Evolutionary conservation across 2,888 invertebrate genomes (phyloP), one percentile per base, ranked within the genome.

Genomic region (Congeria kusceri): DNA sequence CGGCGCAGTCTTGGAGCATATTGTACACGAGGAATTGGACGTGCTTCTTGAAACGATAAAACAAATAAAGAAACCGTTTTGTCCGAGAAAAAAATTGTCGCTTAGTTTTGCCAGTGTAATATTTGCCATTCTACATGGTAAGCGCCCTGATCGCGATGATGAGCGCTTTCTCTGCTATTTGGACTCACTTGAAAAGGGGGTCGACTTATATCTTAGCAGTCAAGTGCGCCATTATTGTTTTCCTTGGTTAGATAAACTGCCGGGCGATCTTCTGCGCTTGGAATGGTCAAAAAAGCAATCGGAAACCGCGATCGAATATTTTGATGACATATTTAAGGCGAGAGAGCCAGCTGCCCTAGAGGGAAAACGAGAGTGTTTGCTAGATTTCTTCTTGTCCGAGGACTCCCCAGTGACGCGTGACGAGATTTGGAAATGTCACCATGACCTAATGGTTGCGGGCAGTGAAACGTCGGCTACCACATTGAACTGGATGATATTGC

Each of bases 401-500:
- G 44, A 63, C 27, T 20, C 39, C 23, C 18, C 44, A 44, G 39
- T 63, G 15, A 3, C 25, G 18, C 39, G 78, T 28, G 74, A 66
- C 7, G 76, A 86, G 20, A 44, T 89, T 9, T 27, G 72, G n/a
- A 63, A 58, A 1, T 58, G 80, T 0, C 75, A 87, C 20, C 59
- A 58, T 1, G 90, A 89, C 59, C 77, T 91, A 1, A 86, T 89
- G 53, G 70, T 78, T 7, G 90, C 91, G 25, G 91, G 89, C 9
- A 86, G 87, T 90, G 96, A 97, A 89, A 96, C 96, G 0, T 96
- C 96, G 0, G 96, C 96, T 18, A 96, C 97, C 18, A 97, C 96
- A 0, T 96, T 97, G 80, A 96, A 96, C 90, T 98, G 97, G 95
- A 96, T 96, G 75, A 94, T 98, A 4, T 96, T 96, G 80, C 94